Conservation (phyloP, 1,140 invertebrate genomes). For the Conus betulinus region DNA sequence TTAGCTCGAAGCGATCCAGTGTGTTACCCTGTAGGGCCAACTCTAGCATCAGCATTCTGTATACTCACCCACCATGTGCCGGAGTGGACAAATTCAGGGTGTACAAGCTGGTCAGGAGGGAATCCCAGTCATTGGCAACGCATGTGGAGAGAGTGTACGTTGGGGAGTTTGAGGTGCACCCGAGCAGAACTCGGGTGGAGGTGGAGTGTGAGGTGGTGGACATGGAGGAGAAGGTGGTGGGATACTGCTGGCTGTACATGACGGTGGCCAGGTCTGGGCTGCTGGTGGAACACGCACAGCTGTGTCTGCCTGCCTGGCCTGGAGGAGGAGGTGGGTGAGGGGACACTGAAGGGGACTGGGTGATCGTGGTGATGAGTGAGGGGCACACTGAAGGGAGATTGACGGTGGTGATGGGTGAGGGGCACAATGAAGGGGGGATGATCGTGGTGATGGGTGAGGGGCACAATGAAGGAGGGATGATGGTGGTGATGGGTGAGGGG, state of each 20-base stretch:
- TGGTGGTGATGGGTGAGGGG: too few relatives aligned
- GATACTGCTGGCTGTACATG: constrained; percentile 63
- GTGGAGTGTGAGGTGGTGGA: neutral
- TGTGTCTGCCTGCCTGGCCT: constrained; percentile 55
- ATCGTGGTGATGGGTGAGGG: too few relatives aligned
- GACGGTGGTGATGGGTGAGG: too few relatives aligned
- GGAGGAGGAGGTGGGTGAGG: constrained; percentile 57
- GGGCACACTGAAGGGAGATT: too few relatives aligned
- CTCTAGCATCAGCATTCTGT: constrained; percentile 37
- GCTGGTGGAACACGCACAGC: constrained; percentile 52
- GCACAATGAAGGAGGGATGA: too few relatives aligned
- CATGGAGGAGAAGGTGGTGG: constrained; percentile 31
- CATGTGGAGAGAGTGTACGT: constrained; percentile 55
- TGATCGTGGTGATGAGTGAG: too few relatives aligned
- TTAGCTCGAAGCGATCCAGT: constrained; percentile 47
- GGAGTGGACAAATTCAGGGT: constrained; percentile 56
- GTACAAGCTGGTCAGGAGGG: constrained; percentile 42
- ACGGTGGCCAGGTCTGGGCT: constrained; percentile 51
- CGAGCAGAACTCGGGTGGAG: constrained; percentile 44
- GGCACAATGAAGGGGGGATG: too few relatives aligned
- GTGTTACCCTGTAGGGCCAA: constrained; percentile 54
- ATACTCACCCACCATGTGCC: constrained; percentile 57
- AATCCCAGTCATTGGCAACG: constrained; percentile 52
- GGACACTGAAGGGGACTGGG: neutral
- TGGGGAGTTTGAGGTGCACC: constrained; percentile 47